A percentile compares a stretch with the other conserved stretches of the same genome.
phyloP scores from a whole-genome alignment of 2,797 vertebrate genomes.

The Poecilia gillii region DNA sequence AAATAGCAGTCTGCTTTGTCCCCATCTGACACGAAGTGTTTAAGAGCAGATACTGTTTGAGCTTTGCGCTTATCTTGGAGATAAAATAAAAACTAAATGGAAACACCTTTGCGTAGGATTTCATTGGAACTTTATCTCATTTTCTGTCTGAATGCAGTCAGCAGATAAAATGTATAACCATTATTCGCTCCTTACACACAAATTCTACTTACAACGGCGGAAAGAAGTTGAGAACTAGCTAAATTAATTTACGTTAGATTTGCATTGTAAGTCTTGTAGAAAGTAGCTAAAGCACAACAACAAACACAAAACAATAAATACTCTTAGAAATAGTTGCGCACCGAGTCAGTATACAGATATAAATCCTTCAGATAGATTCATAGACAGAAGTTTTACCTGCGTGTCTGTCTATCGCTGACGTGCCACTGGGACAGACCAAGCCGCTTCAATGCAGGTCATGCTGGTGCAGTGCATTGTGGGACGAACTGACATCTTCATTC shows the following conservation, averaged over 20 bases:
- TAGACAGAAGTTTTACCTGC: slow-evolving; percentile 72
- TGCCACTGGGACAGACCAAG: slow-evolving; percentile 69
- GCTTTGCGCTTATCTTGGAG: slow-evolving; percentile 59
- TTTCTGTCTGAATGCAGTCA: slow-evolving; percentile 21
- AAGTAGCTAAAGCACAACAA: slow-evolving; percentile 10
- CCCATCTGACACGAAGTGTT: slow-evolving; percentile 61
- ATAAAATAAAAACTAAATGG: slow-evolving; percentile 59
- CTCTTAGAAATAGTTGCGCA: neutral
- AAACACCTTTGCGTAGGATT: slow-evolving; percentile 55
- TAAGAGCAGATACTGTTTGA: slow-evolving; percentile 21
- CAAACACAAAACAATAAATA: neutral
- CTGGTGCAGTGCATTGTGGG: slow-evolving; percentile 78
- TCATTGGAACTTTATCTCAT: slow-evolving; percentile 30
- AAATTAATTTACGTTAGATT: neutral
- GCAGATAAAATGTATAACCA: neutral
- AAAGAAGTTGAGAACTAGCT: neutral
- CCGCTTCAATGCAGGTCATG: slow-evolving; percentile 72
- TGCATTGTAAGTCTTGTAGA: neutral
- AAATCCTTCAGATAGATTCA: slow-evolving; percentile 4
- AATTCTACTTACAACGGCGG: neutral
- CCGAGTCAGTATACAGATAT: neutral
- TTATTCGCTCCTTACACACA: neutral
- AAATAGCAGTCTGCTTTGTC: slow-evolving; percentile 69
- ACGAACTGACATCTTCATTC: slow-evolving; percentile 62
- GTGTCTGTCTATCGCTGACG: slow-evolving; percentile 73